A percentile compares a stretch with the other conserved stretches of the same genome.
phyloP scores from a whole-genome alignment of 2,888 invertebrate genomes.

The Anthophora plumipes region DNA sequence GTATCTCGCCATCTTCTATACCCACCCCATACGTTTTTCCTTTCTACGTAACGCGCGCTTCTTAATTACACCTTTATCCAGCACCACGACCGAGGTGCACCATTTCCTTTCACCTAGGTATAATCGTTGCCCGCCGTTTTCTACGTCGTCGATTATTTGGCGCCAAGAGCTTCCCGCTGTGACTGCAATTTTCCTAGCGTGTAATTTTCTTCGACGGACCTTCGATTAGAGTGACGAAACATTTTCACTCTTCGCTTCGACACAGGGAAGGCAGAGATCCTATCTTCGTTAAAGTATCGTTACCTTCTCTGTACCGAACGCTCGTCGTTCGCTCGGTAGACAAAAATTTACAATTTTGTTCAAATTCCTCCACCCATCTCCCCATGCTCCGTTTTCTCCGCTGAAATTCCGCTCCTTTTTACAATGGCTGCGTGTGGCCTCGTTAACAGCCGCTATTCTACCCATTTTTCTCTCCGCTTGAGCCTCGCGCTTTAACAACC shows the following conservation, averaged over 20 bases:
- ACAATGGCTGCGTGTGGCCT: background rate
- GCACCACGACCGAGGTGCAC: background rate
- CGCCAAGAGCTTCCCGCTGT: constrained; percentile 24
- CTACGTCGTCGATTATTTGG: constrained; percentile 58
- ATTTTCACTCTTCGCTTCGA: constrained; percentile 28
- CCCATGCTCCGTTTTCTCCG: no score
- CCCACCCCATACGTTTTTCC: background rate
- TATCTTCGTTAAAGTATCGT: background rate
- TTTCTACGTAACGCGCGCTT: constrained; percentile 10
- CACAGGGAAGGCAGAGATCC: background rate
- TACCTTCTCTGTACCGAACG: background rate
- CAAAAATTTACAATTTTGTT: constrained; percentile 9
- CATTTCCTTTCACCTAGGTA: constrained; percentile 69
- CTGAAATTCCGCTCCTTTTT: background rate
- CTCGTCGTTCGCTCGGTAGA: background rate
- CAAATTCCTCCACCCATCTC: no score
- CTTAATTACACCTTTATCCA: constrained; percentile 62
- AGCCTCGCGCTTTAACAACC: no score
- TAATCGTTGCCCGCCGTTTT: constrained; percentile 25
- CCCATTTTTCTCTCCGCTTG: background rate
- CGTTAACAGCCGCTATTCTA: background rate
- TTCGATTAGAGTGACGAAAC: constrained; percentile 9
- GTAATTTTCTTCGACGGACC: constrained; percentile 49
- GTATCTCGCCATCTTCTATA: no score
- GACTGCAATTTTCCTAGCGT: constrained; percentile 17